A percentile compares a stretch with the other conserved stretches of the same genome.
These are phyloP conservation scores for Bettongia penicillata DNA, from an alignment of 2,113 vertebrate species.

Conservation along the genomic window DNA sequence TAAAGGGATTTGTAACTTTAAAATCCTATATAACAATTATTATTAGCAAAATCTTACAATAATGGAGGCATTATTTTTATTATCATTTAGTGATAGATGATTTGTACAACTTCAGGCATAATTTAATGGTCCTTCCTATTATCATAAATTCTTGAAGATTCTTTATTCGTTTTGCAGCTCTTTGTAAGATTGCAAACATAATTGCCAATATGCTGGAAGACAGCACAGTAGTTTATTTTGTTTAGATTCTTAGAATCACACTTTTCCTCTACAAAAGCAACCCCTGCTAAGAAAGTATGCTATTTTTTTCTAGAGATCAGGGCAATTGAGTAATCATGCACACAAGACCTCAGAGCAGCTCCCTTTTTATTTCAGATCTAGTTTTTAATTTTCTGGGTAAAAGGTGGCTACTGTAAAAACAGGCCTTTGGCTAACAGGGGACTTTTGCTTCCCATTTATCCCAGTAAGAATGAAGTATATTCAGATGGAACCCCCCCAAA, in stretches of 20 bases:
- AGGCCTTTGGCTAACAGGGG: neutral
- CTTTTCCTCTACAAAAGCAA: conserved; percentile 40
- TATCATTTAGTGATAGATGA: neutral
- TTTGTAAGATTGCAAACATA: neutral
- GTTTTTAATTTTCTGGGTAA: conserved; percentile 31
- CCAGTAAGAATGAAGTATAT: conserved; percentile 53
- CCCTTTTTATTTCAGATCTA: conserved; percentile 57
- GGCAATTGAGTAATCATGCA: conserved; percentile 4
- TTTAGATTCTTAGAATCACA: conserved; percentile 22
- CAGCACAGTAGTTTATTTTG: conserved; percentile 17
- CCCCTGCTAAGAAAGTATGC: neutral
- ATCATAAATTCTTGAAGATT: conserved; percentile 36
- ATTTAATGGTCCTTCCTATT: conserved; percentile 17
- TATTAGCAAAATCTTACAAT: neutral
- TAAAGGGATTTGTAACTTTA: neutral
- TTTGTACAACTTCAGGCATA: neutral
- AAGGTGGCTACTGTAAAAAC: conserved; percentile 47
- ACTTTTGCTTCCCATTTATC: conserved; percentile 38
- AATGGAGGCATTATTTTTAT: neutral
- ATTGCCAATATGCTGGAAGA: conserved; percentile 40
- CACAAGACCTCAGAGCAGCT: conserved; percentile 35
- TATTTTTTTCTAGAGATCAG: conserved; percentile 47
- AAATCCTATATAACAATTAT: neutral
- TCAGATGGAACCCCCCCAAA: neutral
- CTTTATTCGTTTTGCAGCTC: conserved; percentile 28